phyloP scores from a whole-genome alignment of 2,113 vertebrate species.

The Bubo blakistoni region DNA sequence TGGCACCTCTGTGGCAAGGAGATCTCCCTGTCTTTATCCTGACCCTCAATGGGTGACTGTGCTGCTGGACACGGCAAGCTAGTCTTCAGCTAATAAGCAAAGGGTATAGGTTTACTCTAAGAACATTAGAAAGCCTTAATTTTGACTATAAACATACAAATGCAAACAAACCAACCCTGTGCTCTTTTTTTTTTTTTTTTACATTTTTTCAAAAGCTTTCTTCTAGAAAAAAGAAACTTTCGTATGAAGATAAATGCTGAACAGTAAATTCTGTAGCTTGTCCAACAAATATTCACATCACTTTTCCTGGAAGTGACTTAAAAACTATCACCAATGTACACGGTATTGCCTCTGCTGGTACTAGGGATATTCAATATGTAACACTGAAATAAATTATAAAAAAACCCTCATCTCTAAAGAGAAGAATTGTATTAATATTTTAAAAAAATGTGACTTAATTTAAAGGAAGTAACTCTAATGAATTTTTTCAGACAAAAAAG shows the following conservation, averaged over 20 bases:
- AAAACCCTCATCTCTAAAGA: not conserved
- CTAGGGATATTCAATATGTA: too few relatives aligned
- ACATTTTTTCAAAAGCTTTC: not conserved
- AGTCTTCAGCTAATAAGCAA: not conserved
- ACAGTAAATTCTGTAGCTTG: not conserved
- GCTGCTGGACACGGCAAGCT: not conserved
- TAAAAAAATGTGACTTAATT: not conserved
- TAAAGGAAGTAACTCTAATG: not conserved
- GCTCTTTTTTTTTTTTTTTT: not conserved
- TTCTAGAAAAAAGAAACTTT: not conserved
- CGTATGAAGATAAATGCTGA: not conserved
- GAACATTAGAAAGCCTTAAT: not conserved
- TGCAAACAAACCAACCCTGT: not conserved
- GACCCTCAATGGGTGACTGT: accelerated
- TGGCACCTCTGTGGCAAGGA: accelerated
- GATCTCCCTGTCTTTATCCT: not conserved
- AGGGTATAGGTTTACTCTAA: too few relatives aligned
- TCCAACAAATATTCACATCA: not conserved
- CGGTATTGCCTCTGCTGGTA: not conserved
- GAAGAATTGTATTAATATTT: not conserved
- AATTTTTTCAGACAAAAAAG: not conserved
- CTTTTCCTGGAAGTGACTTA: not conserved
- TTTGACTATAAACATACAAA: not conserved
- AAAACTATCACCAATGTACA: not conserved
- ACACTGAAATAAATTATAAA: not conserved